Evolutionary conservation across 1,140 invertebrate species (phyloP), one percentile per base, ranked within the genome.

Genomic region (Drosophila parabipectinata): DNA sequence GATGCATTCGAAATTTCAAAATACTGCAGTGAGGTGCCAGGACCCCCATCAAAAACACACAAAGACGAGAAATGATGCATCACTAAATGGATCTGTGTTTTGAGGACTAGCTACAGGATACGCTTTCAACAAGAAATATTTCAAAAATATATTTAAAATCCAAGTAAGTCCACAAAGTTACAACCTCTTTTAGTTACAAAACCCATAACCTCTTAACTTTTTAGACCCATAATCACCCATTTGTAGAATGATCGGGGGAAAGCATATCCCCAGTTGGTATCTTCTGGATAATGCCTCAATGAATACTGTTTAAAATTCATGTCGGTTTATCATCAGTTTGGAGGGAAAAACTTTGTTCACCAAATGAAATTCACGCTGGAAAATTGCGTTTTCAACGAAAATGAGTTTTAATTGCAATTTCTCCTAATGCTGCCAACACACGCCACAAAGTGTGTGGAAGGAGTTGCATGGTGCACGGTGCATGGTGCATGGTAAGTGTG

Each of bases 331-430:
- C 83, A 88, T 69, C 66, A 69, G 74, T 58, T 87, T 68, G 56
- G 39, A 50, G 47, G 14, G 34, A 24, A 56, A 57, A 69, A 69
- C 44, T 74, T 74, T 55, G 53, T 64, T 74, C 50, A n/a, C 50
- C 60, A 87, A 87, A 88, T 82, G 83, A 67, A 88, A 88, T 88
- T 88, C 81, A 61, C 76, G 68, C 68, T 87, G 66, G 59, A 73
- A 88, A 79, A 88, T 79, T 85, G 83, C 76, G 76, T 88, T 88
- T 87, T 63, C 79, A 87, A 72, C 83, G 76, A 69, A 88, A 88
- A 88, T 88, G 83, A 83, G 83, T 88, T 88, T 88, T 88, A 88
- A 88, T 88, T 88, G 83, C 83, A 88, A 88, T 72, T 88, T 82
- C 75, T 83, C 71, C 83, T 88, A 88, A 88, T 88, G 83, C 83